Evolutionary conservation across 2,797 vertebrate species (phyloP).

Genomic region (Lerista edwardsae): DNA sequence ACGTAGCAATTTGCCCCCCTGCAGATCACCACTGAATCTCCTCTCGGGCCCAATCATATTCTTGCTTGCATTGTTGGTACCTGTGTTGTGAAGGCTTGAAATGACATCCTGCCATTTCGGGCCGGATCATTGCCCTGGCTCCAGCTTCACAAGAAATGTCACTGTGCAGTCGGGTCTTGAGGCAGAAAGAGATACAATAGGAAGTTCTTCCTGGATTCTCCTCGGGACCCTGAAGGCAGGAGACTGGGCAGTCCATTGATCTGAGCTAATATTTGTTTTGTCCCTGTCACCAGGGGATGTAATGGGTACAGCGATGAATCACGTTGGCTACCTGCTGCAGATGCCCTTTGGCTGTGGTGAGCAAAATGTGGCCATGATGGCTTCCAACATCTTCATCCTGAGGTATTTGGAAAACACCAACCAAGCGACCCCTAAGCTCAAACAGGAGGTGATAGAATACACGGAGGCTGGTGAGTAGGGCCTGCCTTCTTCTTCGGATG

Average conservation of each 20-base stretch:
- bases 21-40: no score
- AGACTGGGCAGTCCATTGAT: not conserved
- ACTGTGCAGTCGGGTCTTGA: no score
- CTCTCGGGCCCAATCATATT: no score
- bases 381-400: slow-evolving; percentile 87
- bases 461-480: slow-evolving; percentile 80
- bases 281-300: slow-evolving; percentile 80
- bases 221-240: not conserved
- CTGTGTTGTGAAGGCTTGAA: no score
- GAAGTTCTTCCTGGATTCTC: not conserved
- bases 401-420: slow-evolving; percentile 84
- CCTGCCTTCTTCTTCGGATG: no score
- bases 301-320: slow-evolving; percentile 86
- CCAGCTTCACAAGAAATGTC: not conserved
- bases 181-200: not conserved
- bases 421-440: slow-evolving; percentile 78
- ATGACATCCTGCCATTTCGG: no score
- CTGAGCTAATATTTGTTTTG: not conserved
- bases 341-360: slow-evolving; percentile 90
- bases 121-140: no score
- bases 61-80: no score
- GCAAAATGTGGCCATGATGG: slow-evolving; percentile 88
- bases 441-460: slow-evolving; percentile 72
- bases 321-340: slow-evolving; percentile 82
- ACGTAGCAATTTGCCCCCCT: no score